Evolutionary conservation across 1,140 invertebrate species (phyloP).

Genomic region (Cotesia vestalis): DNA sequence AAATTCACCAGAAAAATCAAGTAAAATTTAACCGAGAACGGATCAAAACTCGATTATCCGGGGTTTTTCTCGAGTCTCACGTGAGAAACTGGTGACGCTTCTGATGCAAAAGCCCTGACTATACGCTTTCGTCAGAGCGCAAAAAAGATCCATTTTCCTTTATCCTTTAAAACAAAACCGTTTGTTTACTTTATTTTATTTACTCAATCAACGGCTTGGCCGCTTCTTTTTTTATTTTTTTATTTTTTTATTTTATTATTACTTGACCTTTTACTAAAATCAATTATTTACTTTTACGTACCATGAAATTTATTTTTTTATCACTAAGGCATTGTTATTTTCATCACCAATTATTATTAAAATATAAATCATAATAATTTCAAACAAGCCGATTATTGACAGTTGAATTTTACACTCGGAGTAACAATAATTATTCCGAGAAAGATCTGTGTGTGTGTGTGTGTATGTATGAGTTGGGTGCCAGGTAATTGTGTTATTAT

Average conservation of each 20-base stretch:
- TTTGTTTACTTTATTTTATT: conserved; percentile 1
- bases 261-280: background rate
- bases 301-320: background rate
- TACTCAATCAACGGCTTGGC: background rate
- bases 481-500: background rate
- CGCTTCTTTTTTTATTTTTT: background rate
- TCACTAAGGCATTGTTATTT: no score
- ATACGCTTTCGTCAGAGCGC: background rate
- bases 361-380: no score
- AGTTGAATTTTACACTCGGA: no score
- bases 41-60: conserved; percentile 3
- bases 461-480: background rate
- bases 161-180: background rate
- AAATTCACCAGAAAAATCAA: background rate
- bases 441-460: no score
- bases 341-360: no score
- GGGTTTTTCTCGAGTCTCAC: background rate
- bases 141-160: conserved; percentile 3
- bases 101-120: conserved; percentile 7
- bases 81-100: background rate
- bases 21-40: background rate
- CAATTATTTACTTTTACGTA: background rate
- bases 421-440: no score
- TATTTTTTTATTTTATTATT: background rate
- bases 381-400: no score